Conservation (phyloP, 2,113 vertebrate species). For the Sphyrna mokarran region DNA sequence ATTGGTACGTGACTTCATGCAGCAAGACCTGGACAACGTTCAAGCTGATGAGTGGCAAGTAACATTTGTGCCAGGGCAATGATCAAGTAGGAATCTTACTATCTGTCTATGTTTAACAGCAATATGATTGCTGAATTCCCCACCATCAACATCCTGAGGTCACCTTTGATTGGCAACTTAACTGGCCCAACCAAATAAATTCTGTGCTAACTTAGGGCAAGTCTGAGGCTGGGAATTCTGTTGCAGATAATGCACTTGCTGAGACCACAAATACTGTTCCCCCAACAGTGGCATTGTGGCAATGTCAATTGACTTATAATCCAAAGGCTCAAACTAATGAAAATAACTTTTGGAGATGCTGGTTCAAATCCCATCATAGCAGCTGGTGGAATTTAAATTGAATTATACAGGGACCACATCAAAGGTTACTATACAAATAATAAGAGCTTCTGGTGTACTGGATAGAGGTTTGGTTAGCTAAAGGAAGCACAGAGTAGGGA, state of each 20-base stretch:
- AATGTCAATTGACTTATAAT: too few relatives aligned
- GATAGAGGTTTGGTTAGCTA: too few relatives aligned
- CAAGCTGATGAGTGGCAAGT: background rate
- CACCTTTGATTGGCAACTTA: background rate
- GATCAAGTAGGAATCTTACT: background rate
- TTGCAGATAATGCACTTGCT: background rate
- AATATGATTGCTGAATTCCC: background rate
- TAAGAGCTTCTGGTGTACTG: too few relatives aligned
- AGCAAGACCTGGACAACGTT: background rate
- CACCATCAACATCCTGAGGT: background rate
- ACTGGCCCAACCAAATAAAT: background rate
- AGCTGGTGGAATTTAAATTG: too few relatives aligned
- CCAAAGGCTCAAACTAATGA: too few relatives aligned
- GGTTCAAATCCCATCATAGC: too few relatives aligned
- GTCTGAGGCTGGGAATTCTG: background rate
- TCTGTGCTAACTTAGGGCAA: background rate
- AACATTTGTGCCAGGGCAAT: background rate
- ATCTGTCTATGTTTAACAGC: background rate
- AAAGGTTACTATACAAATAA: too few relatives aligned
- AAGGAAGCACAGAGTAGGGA: too few relatives aligned
- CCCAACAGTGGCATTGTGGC: too few relatives aligned
- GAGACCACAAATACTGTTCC: background rate
- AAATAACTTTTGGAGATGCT: too few relatives aligned
- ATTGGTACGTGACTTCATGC: background rate
- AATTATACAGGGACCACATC: too few relatives aligned